Conservation (phyloP, 2,797 vertebrate species). For the Acestrorhynchus altus region DNA sequence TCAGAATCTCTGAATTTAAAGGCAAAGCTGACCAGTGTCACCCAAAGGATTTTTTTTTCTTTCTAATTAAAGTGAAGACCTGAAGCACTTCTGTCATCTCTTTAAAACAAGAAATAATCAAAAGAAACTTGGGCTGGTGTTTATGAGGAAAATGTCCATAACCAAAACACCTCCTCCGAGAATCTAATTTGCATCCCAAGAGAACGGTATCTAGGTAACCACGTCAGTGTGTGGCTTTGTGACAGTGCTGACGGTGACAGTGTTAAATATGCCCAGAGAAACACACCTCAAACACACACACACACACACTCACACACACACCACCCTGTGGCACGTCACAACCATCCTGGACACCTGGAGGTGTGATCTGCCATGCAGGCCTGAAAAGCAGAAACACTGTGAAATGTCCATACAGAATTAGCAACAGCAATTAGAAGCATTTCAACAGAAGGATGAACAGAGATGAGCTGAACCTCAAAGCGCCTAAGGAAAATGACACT, state of each 20-base stretch:
- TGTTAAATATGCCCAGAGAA: constrained; percentile 79
- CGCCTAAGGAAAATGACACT: constrained; percentile 46
- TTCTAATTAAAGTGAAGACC: constrained; percentile 30
- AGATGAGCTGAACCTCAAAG: constrained; percentile 57
- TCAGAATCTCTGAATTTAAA: constrained; percentile 18
- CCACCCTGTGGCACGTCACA: constrained; percentile 65
- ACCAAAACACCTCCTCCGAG: constrained; percentile 59
- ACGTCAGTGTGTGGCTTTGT: constrained; percentile 64
- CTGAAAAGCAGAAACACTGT: constrained; percentile 59
- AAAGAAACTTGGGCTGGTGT: constrained; percentile 54
- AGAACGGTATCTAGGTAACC: constrained; percentile 63
- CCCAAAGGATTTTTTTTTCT: neutral
- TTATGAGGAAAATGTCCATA: constrained; percentile 55
- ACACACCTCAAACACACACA: constrained; percentile 59
- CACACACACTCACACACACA: constrained; percentile 64
- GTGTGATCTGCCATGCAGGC: constrained; percentile 63
- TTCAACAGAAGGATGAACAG: constrained; percentile 57
- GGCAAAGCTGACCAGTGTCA: neutral
- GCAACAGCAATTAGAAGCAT: constrained; percentile 65
- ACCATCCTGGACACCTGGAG: constrained; percentile 68
- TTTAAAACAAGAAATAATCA: constrained; percentile 34
- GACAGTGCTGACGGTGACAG: constrained; percentile 66
- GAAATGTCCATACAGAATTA: constrained; percentile 68
- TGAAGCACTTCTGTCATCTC: constrained; percentile 13
- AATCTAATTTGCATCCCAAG: constrained; percentile 64